Evolutionary conservation across 2,113 vertebrate genomes (phyloP).

Genomic region (Ochotona princeps): DNA sequence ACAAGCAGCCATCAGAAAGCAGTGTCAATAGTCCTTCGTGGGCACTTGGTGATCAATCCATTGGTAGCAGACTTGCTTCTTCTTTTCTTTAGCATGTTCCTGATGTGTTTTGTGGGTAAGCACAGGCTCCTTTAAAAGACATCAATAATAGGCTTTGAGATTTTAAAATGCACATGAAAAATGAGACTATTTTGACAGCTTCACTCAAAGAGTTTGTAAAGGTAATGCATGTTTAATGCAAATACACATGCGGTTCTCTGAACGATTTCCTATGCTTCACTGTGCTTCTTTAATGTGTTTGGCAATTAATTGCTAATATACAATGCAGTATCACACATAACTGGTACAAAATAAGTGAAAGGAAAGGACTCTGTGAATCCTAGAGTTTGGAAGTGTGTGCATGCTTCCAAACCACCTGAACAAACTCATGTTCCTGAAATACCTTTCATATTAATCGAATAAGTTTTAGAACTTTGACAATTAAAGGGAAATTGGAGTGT

Average conservation of each 20-base stretch:
- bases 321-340: neutral
- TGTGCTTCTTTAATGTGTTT: slow-evolving; percentile 51
- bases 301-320: slow-evolving; percentile 48
- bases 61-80: neutral
- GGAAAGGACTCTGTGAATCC: neutral
- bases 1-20: neutral
- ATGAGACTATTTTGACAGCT: slow-evolving; percentile 74
- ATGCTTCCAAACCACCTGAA: neutral
- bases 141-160: slow-evolving; percentile 69
- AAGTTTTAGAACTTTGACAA: neutral
- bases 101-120: slow-evolving; percentile 43
- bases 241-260: slow-evolving; percentile 67
- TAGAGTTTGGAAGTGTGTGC: neutral
- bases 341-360: slow-evolving; percentile 29
- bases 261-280: slow-evolving; percentile 70
- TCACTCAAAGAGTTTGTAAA: slow-evolving; percentile 79
- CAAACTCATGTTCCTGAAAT: neutral
- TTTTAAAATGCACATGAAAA: slow-evolving; percentile 75
- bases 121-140: slow-evolving; percentile 52
- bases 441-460: neutral
- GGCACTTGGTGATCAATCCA: slow-evolving; percentile 40
- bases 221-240: slow-evolving; percentile 78
- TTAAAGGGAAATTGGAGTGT: neutral
- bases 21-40: neutral
- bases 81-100: neutral